These are phyloP conservation scores for Sminthurinus signatus DNA, from an alignment of 1,140 invertebrate genomes.

Conservation along the genomic window DNA sequence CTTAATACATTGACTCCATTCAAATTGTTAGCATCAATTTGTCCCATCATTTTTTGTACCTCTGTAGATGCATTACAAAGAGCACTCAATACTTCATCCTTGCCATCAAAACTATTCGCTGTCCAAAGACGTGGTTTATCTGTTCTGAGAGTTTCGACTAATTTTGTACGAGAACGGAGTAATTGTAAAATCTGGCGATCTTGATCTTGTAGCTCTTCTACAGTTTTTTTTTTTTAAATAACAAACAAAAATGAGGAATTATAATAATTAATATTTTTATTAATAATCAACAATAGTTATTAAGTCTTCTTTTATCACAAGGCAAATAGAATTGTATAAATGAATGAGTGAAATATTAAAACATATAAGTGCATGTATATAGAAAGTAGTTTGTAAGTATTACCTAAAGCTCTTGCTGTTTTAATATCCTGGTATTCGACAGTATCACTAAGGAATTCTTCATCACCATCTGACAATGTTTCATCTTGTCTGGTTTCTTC, in stretches of 20 bases:
- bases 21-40: conserved; percentile 15
- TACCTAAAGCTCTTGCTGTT: conserved; percentile 31
- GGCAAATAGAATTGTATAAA: conserved; percentile 1
- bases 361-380: not conserved
- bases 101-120: conserved; percentile 30
- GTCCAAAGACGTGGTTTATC: conserved; percentile 37
- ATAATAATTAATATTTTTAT: no score
- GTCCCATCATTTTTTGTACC: conserved; percentile 27
- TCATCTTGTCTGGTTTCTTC: conserved; percentile 28
- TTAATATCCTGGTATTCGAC: conserved; percentile 28
- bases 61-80: conserved; percentile 29
- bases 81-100: conserved; percentile 27
- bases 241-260: conserved; percentile 9
- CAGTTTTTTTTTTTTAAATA: no score
- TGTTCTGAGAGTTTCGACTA: conserved; percentile 28
- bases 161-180: conserved; percentile 1
- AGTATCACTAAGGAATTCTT: conserved; percentile 24
- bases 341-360: not conserved
- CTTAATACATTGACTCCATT: no score
- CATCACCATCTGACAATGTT: conserved; percentile 34
- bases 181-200: conserved; percentile 32
- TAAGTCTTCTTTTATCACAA: no score
- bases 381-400: not conserved
- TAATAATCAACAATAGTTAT: no score
- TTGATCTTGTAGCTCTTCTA: conserved; percentile 38